Percentiles rank a stretch among this genome's conserved stretches.
Evolutionary conservation across 2,113 vertebrate genomes (phyloP).

Genomic region (Bos taurus): ARS-UCD2.0 NC_037332.1:106489001-106489500

Average conservation of each 20-base stretch:
- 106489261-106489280: not conserved
- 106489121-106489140: not conserved
- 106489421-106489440: not conserved
- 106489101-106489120: not conserved
- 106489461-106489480: fast-evolving
- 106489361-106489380: not conserved
- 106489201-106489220: not conserved
- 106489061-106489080: not conserved
- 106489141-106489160: not conserved
- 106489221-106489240: fast-evolving
- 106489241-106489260: not conserved
- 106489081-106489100: not conserved
- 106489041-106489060: not conserved
- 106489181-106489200: not conserved
- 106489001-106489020: not conserved
- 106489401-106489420: not conserved
- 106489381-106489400: not conserved
- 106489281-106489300: fast-evolving
- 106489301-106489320: not conserved
- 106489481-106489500: not conserved
- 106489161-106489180: not conserved
- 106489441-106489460: not conserved
- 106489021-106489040: too few relatives aligned
- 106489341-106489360: not conserved
- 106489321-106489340: not conserved